Conservation (phyloP, 2,888 invertebrate species). For the Steromphala cineraria region DNA sequence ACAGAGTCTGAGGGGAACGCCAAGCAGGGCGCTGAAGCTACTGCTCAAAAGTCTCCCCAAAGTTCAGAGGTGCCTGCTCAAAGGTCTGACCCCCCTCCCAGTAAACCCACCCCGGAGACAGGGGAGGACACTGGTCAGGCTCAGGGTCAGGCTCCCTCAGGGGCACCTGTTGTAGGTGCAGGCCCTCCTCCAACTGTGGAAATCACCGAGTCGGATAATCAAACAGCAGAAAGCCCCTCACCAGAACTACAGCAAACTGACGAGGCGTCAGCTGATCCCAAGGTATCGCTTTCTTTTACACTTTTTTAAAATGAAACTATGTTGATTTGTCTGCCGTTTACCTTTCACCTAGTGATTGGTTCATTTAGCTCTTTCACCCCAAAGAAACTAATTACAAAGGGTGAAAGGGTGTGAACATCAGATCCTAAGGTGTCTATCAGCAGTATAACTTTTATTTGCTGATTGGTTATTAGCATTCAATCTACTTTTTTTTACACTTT, state of each 20-base stretch:
- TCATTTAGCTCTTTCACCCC: too few relatives aligned
- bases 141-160: background rate
- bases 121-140: background rate
- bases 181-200: background rate
- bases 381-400: too few relatives aligned
- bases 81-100: background rate
- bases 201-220: background rate
- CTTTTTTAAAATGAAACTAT: too few relatives aligned
- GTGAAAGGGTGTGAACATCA: too few relatives aligned
- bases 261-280: background rate
- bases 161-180: background rate
- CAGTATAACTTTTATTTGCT: too few relatives aligned
- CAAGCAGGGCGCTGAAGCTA: too few relatives aligned
- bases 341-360: too few relatives aligned
- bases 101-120: background rate
- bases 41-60: background rate
- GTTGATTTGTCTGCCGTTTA: background rate
- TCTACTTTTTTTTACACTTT: too few relatives aligned
- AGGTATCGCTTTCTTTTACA: background rate
- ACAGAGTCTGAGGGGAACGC: background rate
- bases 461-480: too few relatives aligned
- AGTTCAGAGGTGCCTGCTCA: background rate
- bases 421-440: too few relatives aligned
- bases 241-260: background rate
- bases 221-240: background rate